Conservation (phyloP, 1,140 invertebrate genomes). For the Bombus sibiricus region DNA sequence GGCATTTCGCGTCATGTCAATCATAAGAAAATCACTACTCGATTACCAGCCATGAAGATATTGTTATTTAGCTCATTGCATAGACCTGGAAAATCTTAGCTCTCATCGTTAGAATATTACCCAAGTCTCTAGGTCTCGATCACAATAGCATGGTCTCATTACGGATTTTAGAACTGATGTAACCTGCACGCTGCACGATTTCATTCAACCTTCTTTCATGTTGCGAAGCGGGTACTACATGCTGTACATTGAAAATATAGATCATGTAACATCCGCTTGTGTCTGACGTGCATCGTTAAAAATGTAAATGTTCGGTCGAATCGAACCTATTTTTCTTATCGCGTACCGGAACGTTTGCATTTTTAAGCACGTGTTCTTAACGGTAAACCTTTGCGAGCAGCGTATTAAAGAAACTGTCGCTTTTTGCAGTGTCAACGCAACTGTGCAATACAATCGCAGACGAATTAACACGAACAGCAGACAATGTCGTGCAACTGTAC, state of each 20-base stretch:
- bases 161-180: conserved; percentile 73
- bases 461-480: conserved; percentile 85
- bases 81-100: conserved; percentile 27
- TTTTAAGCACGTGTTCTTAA: not conserved
- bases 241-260: not conserved
- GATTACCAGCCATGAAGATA: not conserved
- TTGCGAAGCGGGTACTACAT: not conserved
- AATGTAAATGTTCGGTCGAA: not conserved
- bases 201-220: conserved; percentile 8
- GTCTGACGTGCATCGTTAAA: not conserved
- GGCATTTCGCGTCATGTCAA: not conserved
- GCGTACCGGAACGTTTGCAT: not conserved
- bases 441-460: conserved; percentile 86
- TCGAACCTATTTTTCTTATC: too few species aligned
- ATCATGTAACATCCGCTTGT: not conserved
- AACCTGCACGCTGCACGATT: conserved; percentile 73
- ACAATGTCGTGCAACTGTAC: conserved; percentile 87
- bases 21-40: not conserved
- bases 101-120: conserved; percentile 38
- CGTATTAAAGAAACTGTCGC: not conserved
- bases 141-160: conserved; percentile 79
- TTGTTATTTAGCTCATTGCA: conserved; percentile 18
- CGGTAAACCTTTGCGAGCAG: too few species aligned
- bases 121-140: conserved; percentile 47
- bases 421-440: conserved; percentile 85